phyloP scores from a whole-genome alignment of 2,113 vertebrate species.

The Pogonocichla stellata region DNA sequence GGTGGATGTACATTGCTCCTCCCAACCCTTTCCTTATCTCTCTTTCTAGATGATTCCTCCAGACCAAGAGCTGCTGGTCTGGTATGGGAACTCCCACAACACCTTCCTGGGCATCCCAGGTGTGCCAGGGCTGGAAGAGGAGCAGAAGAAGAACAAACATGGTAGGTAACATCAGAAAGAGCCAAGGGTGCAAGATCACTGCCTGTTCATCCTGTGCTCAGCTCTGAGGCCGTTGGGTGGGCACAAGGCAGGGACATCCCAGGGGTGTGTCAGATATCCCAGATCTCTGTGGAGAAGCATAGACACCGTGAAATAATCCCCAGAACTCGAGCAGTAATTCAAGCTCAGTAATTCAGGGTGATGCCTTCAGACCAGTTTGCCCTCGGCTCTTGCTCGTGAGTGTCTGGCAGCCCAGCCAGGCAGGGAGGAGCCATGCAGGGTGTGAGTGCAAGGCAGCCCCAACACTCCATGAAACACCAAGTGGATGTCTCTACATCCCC shows the following conservation, averaged over 20 bases:
- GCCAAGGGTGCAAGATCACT: neutral
- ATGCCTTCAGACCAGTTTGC: fast-evolving
- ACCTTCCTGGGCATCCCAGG: slow-evolving; percentile 96
- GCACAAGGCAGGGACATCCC: neutral
- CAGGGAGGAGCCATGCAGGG: neutral
- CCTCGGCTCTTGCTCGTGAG: fast-evolving
- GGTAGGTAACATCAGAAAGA: slow-evolving; percentile 68
- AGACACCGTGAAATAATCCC: neutral
- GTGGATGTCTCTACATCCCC: fast-evolving
- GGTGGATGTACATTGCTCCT: fast-evolving
- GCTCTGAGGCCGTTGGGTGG: neutral
- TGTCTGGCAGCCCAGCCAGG: neutral
- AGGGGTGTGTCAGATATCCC: neutral
- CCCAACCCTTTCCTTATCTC: fast-evolving
- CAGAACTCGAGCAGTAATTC: neutral
- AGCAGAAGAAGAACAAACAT: slow-evolving; percentile 89
- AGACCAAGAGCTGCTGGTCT: slow-evolving; percentile 95
- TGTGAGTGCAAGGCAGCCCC: neutral
- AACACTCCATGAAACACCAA: fast-evolving
- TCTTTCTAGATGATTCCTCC: slow-evolving; percentile 89
- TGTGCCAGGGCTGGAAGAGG: slow-evolving; percentile 90
- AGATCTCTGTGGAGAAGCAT: neutral
- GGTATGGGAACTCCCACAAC: slow-evolving; percentile 96
- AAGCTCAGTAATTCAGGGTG: fast-evolving
- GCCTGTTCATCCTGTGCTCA: fast-evolving